A percentile compares a stretch with the other conserved stretches of the same genome.
Conservation (phyloP, 2,797 vertebrate genomes). For the Chelidonichthys spinosus region DNA sequence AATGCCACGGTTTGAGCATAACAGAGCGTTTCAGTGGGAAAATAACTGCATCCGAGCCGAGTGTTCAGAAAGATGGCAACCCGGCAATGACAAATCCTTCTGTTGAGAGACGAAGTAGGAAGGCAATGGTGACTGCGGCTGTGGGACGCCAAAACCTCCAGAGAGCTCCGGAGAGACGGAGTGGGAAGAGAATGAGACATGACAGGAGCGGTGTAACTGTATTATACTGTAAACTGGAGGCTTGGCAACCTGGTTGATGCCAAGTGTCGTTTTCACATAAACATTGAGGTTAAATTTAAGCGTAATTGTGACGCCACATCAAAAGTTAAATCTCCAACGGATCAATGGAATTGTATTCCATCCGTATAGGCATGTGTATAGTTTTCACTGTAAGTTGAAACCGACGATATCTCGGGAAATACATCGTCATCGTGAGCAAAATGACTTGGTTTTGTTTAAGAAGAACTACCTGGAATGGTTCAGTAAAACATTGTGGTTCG, state of each 20-base stretch:
- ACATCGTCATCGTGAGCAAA: background rate
- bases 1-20: too few species aligned
- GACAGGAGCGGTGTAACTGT: background rate
- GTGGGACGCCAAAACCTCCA: conserved; percentile 30
- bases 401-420: background rate
- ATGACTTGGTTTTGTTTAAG: background rate
- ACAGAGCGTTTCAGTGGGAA: background rate
- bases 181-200: conserved; percentile 9
- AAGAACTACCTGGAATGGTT: background rate
- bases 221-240: background rate
- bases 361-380: too few species aligned
- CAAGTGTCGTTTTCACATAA: too few species aligned
- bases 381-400: too few species aligned
- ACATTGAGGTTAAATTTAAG: too few species aligned
- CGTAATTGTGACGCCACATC: too few species aligned
- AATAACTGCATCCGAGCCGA: conserved; percentile 16
- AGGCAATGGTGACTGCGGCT: conserved; percentile 39
- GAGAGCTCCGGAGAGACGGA: conserved; percentile 24
- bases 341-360: too few species aligned
- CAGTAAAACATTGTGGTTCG: background rate
- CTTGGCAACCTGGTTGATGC: too few species aligned
- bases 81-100: conserved; percentile 43
- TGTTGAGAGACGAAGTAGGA: conserved; percentile 27
- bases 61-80: conserved; percentile 21
- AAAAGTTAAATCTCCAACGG: too few species aligned